A percentile compares a stretch with the other conserved stretches of the same genome.
phyloP scores from a whole-genome alignment of 2,113 vertebrate genomes.

The Mormyrus iriodes region DNA sequence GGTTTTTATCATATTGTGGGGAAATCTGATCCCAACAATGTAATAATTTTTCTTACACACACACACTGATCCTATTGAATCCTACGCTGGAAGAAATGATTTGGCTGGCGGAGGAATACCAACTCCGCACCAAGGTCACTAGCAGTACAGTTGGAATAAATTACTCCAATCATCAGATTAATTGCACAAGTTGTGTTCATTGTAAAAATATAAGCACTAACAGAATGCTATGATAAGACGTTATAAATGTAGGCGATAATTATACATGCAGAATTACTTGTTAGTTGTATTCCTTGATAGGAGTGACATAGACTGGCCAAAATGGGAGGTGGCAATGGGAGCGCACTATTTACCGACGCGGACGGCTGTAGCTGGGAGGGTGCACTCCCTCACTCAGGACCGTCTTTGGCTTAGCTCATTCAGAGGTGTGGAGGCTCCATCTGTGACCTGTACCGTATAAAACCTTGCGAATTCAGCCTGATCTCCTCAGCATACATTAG shows the following conservation, averaged over 20 bases:
- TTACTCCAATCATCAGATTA: neutral
- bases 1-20: neutral
- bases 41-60: no score
- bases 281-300: neutral
- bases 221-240: neutral
- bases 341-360: constrained; percentile 69
- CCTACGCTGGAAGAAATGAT: neutral
- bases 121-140: constrained; percentile 34
- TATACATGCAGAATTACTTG: neutral
- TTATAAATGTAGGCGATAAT: neutral
- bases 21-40: no score
- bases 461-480: constrained; percentile 25
- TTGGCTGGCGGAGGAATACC: constrained; percentile 55
- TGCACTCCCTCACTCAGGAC: constrained; percentile 53
- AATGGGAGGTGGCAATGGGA: constrained; percentile 26
- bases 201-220: neutral
- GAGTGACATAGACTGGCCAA: neutral
- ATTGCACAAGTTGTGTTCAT: neutral
- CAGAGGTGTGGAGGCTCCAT: constrained; percentile 46
- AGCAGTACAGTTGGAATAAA: constrained; percentile 9
- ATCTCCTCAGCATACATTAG: constrained; percentile 29
- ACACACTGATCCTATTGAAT: constrained; percentile 13
- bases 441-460: constrained; percentile 30
- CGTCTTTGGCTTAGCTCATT: constrained; percentile 78
- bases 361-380: constrained; percentile 39